These are phyloP conservation scores for Mesoclemmys tuberculata DNA, from an alignment of 2,113 vertebrate species.

Conservation along the genomic window DNA sequence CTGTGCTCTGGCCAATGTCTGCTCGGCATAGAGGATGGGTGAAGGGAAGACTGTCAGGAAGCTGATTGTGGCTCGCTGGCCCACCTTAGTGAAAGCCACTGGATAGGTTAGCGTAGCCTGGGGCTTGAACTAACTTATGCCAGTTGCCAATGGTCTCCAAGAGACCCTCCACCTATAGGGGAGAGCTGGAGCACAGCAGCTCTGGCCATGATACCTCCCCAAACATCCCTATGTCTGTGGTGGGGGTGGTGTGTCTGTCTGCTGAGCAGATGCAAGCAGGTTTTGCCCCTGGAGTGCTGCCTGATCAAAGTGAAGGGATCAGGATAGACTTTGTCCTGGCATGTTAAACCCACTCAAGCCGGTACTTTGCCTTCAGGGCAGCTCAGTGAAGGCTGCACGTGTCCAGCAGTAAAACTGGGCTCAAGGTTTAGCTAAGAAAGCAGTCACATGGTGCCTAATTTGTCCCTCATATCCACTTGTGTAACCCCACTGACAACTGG, in stretches of 20 bases:
- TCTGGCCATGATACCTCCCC: background rate
- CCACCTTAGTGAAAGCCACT: background rate
- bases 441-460: rapidly evolving
- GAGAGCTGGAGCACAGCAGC: background rate
- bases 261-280: background rate
- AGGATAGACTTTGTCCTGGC: background rate
- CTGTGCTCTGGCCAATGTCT: background rate
- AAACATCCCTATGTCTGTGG: rapidly evolving
- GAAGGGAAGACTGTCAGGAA: background rate
- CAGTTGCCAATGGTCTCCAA: background rate
- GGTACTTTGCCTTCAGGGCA: no score
- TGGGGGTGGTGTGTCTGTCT: no score
- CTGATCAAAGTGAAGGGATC: background rate
- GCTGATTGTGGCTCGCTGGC: background rate
- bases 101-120: background rate
- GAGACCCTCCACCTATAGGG: background rate
- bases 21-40: background rate
- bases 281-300: rapidly evolving
- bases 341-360: no score
- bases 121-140: background rate
- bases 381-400: background rate
- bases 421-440: background rate
- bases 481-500: background rate
- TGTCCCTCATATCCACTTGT: background rate
- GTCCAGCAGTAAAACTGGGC: background rate